phyloP scores from a whole-genome alignment of 2,113 vertebrate genomes.

The Nyctereutes procyonoides region DNA sequence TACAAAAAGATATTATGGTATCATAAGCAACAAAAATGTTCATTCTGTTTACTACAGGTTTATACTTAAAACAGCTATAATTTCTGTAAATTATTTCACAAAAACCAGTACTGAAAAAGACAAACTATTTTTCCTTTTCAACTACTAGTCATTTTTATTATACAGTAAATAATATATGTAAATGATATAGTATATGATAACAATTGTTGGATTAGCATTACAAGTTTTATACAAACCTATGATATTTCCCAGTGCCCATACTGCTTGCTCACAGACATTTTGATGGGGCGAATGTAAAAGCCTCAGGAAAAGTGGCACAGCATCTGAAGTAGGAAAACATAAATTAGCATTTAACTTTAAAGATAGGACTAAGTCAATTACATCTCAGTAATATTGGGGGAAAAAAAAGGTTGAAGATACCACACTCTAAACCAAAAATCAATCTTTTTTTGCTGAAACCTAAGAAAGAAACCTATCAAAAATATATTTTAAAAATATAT shows the following conservation, averaged over 20 bases:
- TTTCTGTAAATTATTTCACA: slow-evolving; percentile 45
- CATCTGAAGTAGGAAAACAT: slow-evolving; percentile 88
- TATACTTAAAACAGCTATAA: slow-evolving; percentile 25
- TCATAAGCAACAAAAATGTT: slow-evolving; percentile 37
- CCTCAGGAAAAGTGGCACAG: slow-evolving; percentile 97
- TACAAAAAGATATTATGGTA: background rate
- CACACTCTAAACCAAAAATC: background rate
- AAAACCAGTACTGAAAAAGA: background rate
- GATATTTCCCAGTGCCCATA: slow-evolving; percentile 99
- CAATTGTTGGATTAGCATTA: background rate
- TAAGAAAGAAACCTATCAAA: slow-evolving; percentile 19
- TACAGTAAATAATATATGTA: background rate
- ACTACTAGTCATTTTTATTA: slow-evolving; percentile 37
- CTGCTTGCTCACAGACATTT: slow-evolving; percentile 98
- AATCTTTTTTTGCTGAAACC: background rate
- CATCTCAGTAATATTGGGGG: background rate
- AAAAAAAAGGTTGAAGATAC: background rate
- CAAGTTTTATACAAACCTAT: slow-evolving; percentile 91
- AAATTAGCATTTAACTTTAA: background rate
- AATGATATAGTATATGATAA: background rate
- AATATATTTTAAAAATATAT: slow-evolving; percentile 18
- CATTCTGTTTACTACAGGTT: slow-evolving; percentile 11
- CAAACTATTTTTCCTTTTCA: background rate
- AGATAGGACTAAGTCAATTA: background rate
- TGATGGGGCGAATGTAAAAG: slow-evolving; percentile 97